A percentile compares a stretch with the other conserved stretches of the same genome.
These are phyloP conservation scores for Dipodomys merriami DNA, from an alignment of 2,113 vertebrate genomes.

Conservation along the genomic window DNA sequence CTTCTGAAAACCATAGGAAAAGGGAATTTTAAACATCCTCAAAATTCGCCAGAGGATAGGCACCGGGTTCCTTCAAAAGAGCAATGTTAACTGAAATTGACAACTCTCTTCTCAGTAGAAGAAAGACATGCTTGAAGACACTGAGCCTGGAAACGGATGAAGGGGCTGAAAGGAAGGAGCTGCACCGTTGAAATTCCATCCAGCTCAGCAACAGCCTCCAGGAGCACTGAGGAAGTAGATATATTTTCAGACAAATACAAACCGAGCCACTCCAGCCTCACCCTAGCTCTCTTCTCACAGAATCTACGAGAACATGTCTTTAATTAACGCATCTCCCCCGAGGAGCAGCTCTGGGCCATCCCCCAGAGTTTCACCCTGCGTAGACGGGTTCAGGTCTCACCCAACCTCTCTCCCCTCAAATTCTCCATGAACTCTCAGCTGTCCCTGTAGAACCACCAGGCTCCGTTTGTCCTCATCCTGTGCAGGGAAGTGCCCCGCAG, in stretches of 20 bases:
- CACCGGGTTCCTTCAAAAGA: background rate
- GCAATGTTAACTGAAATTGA: background rate
- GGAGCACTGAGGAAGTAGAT: background rate
- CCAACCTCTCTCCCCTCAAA: background rate
- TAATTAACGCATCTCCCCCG: fast-evolving
- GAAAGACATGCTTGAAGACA: background rate
- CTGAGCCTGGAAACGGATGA: fast-evolving
- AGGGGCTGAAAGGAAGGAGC: background rate
- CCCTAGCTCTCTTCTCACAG: no score
- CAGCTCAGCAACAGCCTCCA: background rate
- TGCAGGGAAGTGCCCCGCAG: no score
- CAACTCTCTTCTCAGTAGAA: background rate
- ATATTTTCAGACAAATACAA: background rate
- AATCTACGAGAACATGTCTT: background rate
- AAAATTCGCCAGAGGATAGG: background rate
- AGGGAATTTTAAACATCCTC: background rate
- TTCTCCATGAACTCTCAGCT: background rate
- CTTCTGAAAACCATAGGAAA: background rate
- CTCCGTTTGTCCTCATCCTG: background rate
- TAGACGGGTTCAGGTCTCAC: fast-evolving
- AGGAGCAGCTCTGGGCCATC: background rate
- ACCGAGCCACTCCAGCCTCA: fast-evolving
- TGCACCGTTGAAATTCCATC: background rate
- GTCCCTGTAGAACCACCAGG: background rate
- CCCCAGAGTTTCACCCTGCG: background rate